Percentiles rank a stretch among this genome's conserved stretches.
phyloP scores from a whole-genome alignment of 2,888 invertebrate species.

The Phania funesta region DNA sequence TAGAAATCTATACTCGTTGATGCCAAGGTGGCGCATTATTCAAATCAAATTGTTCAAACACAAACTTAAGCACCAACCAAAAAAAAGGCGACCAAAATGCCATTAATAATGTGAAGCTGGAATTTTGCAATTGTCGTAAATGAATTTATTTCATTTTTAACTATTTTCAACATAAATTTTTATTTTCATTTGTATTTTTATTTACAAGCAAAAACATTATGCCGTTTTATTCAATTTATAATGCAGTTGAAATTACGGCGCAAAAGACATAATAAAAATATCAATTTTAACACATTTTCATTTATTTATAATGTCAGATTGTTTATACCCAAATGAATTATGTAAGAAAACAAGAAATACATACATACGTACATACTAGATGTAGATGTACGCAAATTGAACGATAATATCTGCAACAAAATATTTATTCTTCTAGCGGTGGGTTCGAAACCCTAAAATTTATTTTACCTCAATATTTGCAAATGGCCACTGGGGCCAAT shows the following conservation, averaged over 20 bases:
- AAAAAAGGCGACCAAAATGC: neutral
- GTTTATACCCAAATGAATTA: conserved; percentile 1
- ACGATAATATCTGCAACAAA: neutral
- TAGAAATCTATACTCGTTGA: neutral
- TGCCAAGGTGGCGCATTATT: conserved; percentile 39
- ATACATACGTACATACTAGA: too few species aligned
- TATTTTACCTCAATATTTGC: conserved; percentile 3
- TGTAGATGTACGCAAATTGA: too few species aligned
- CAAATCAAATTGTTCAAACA: conserved; percentile 5
- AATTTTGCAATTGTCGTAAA: conserved; percentile 52
- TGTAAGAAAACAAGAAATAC: neutral
- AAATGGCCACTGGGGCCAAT: neutral
- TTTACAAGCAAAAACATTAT: neutral
- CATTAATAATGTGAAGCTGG: conserved; percentile 15
- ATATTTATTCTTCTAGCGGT: neutral
- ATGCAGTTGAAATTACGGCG: neutral
- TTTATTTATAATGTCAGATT: conserved; percentile 4
- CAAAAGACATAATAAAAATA: conserved; percentile 36
- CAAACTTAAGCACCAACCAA: neutral
- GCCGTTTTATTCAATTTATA: neutral
- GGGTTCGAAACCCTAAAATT: neutral
- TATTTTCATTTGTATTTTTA: neutral
- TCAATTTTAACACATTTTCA: conserved; percentile 34
- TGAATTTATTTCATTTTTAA: conserved; percentile 59
- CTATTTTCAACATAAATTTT: conserved; percentile 39